Percentiles rank a stretch among this genome's conserved stretches.
Conservation (phyloP, 2,113 vertebrate genomes). For the Protobothrops mucrosquamatus region DNA sequence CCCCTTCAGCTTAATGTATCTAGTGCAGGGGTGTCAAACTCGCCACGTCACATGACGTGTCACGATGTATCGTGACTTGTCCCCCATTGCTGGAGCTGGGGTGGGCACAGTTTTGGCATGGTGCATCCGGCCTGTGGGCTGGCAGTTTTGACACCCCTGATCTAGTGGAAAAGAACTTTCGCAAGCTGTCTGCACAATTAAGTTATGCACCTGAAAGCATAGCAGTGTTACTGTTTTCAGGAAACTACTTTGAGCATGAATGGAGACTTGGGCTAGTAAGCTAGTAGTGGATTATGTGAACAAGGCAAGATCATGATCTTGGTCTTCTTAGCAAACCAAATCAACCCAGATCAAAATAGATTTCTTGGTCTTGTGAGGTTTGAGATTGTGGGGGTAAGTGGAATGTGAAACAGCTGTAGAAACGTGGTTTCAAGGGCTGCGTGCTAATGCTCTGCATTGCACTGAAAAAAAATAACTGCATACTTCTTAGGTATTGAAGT, state of each 20-base stretch:
- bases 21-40: no score
- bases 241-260: not conserved
- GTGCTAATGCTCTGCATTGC: not conserved
- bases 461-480: not conserved
- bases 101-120: no score
- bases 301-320: not conserved
- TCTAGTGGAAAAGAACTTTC: not conserved
- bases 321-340: not conserved
- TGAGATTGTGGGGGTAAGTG: not conserved
- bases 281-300: not conserved
- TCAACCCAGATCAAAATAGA: not conserved
- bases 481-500: not conserved
- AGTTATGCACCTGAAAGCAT: not conserved
- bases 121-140: no score
- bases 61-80: no score
- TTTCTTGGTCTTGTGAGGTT: not conserved
- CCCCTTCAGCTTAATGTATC: not conserved
- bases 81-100: no score
- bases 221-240: not conserved
- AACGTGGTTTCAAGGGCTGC: not conserved
- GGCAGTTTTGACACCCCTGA: no score
- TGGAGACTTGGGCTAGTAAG: not conserved
- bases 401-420: not conserved
- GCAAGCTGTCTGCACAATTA: not conserved
- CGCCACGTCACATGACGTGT: no score